Percentiles rank a stretch among this genome's conserved stretches.
phyloP scores from a whole-genome alignment of 2,888 invertebrate genomes.

The Spodoptera exigua region DNA sequence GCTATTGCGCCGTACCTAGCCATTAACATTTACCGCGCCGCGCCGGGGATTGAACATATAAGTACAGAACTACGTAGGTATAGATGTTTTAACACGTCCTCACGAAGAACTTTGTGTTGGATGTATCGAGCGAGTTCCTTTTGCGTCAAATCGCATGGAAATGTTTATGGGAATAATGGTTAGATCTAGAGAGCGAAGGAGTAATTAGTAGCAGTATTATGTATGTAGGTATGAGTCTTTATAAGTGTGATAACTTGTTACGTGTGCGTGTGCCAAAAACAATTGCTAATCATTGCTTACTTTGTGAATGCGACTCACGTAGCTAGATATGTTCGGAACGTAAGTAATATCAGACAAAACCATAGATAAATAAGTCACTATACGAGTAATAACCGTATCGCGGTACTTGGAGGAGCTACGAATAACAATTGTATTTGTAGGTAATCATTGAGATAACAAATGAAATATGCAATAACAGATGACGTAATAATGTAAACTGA shows the following conservation, averaged over 20 bases:
- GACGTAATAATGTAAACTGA: conserved; percentile 39
- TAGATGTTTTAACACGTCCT: conserved; percentile 37
- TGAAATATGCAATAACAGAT: conserved; percentile 48
- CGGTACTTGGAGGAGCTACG: conserved; percentile 7
- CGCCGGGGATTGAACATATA: not conserved
- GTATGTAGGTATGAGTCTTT: not conserved
- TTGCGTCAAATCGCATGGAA: conserved; percentile 35
- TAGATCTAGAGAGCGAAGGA: conserved; percentile 16
- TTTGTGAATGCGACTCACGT: not conserved
- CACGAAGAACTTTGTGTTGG: conserved; percentile 33
- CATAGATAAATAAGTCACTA: conserved; percentile 18
- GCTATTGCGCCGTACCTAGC: conserved; percentile 43
- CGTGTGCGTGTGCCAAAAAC: conserved; percentile 12
- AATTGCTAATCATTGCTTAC: conserved; percentile 11
- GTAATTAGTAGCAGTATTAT: conserved; percentile 1
- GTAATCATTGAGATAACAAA: conserved; percentile 29
- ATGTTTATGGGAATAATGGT: conserved; percentile 43
- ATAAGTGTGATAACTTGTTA: conserved; percentile 12
- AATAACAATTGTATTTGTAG: conserved; percentile 11
- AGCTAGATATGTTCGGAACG: not conserved
- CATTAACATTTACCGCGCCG: conserved; percentile 26
- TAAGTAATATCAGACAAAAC: conserved; percentile 16
- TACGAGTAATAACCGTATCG: too few relatives aligned
- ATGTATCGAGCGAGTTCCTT: conserved; percentile 21
- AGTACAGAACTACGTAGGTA: conserved; percentile 29